Base-by-base conservation (phyloP, 1,140 invertebrate genomes). In the Teleogryllus occipitalis region DNA sequence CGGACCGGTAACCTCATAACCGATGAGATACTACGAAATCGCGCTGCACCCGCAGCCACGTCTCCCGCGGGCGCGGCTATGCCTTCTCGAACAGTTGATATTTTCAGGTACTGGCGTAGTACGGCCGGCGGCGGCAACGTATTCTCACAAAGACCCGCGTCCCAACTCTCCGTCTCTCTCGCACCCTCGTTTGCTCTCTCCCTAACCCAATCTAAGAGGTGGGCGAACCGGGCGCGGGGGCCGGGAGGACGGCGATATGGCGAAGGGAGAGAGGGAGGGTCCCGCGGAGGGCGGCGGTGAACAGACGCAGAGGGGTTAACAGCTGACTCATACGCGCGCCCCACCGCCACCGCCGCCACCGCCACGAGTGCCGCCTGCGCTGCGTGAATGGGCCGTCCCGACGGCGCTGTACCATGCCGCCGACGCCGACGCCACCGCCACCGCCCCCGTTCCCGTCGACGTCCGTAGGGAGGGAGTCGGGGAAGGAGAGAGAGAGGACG, bases 241-340 rank as follows among this genome's bases (percentile, higher is more conserved):
- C 54, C 10, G 54, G 18, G 10, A 65, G 10, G 5, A 39, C 27
- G 27, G 27, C 27, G 27, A 39, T 39, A 39, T 75, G 74, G 22
- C 15, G 22, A 4, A 10, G 76, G 46, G 10, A 10, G 22, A 75
- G 22, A 7, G 22, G 14, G 75, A 75, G 75, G 75, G 46, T 14
- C 10, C 2, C 75, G 75, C 22, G n/a, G 75, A 75, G 46, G 76
- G 76, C 5, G 14, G 76, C 39, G 18, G 47, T 46, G 54, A 65
- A 65, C 54, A 65, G 54, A 3, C 54, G 54, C 54, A 65, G 54
- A 47, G 78, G 78, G 78, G 74, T 21, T 79, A 79, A 79, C 78
- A 79, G 78, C 78, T 79, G 78, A 79, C 78, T 79, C 78, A 79
- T 75, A 79, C 78, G 73, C 78, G 72, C 78, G 21, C 27, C 27